Base-by-base conservation (phyloP, 2,888 invertebrate species). In the Ochropleura leucogaster region DNA sequence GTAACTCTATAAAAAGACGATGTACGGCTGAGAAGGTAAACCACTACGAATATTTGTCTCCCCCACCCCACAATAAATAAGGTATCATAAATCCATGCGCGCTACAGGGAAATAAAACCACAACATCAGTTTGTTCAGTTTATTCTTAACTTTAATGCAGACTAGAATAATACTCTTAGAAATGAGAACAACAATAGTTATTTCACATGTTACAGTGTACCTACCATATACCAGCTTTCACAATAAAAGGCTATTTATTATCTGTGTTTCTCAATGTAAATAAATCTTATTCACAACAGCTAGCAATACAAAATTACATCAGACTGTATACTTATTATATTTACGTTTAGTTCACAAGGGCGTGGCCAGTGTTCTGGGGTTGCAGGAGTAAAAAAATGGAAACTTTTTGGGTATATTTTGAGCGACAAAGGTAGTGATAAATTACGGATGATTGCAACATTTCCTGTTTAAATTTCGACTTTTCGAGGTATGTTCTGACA, bases 121-220 rank as follows among this genome's bases (percentile, higher is more conserved):
- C 74, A 82, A 83, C 46, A 84, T 92, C 88, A 94, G 90, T 94
- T 95, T 95, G 95, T 95, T 96, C 95, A 94, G 92, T 96, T 96
- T 96, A 96, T 96, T 95, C 96, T 96, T 96, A 96, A 96, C 92
- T 95, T 95, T 96, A 96, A 96, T 96, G 96, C 96, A 96, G 96
- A 96, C 96, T 96, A 96, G 96, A 96, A 96, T 96, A 96, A 96
- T 96, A 96, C 96, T 96, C 96, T 96, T 96, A 95, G 95, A 96
- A 96, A 96, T 96, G 95, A 96, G 95, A 96, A 96, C 96, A 96
- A 96, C 96, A 95, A 95, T 95, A 95, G 94, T 95, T 95, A 95
- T 95, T 95, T 96, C 95, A 95, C 94, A 95, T 95, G 92, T 95
- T 94, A 95, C 93, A 95, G 95, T 96, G 96, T 96, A 94, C 93